phyloP scores from a whole-genome alignment of 2,113 vertebrate species.

The Vulpes ferrilata region DNA sequence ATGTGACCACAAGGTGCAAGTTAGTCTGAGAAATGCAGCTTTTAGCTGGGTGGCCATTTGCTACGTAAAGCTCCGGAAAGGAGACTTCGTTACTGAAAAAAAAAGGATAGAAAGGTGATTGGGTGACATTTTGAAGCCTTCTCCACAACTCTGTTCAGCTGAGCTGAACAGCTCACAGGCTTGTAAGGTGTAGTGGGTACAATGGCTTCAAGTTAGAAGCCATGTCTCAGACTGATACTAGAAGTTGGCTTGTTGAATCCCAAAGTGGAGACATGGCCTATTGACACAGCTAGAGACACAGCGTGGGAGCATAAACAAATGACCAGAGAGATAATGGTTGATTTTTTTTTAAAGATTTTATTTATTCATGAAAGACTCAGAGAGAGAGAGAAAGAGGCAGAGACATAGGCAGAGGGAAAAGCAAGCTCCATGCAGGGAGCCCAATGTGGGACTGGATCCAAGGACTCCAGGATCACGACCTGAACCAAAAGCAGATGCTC shows the following conservation, averaged over 20 bases:
- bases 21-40: not conserved
- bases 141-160: not conserved
- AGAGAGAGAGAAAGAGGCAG: not conserved
- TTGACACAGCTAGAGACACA: not conserved
- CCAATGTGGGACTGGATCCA: not conserved
- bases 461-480: not conserved
- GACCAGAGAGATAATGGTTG: too few relatives aligned
- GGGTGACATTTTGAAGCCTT: not conserved
- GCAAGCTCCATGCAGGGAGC: too few relatives aligned
- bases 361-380: not conserved
- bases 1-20: not conserved
- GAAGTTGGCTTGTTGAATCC: not conserved
- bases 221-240: not conserved
- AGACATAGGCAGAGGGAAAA: too few relatives aligned
- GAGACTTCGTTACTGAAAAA: not conserved
- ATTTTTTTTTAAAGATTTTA: not conserved
- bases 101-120: not conserved
- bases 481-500: not conserved
- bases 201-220: not conserved
- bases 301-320: not conserved
- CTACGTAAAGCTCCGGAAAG: not conserved
- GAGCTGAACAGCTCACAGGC: not conserved
- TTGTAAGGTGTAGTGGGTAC: not conserved
- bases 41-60: not conserved
- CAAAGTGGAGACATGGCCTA: accelerated